These are phyloP conservation scores for Tetanocera ferruginea DNA, from an alignment of 2,888 invertebrate genomes.

Conservation along the genomic window DNA sequence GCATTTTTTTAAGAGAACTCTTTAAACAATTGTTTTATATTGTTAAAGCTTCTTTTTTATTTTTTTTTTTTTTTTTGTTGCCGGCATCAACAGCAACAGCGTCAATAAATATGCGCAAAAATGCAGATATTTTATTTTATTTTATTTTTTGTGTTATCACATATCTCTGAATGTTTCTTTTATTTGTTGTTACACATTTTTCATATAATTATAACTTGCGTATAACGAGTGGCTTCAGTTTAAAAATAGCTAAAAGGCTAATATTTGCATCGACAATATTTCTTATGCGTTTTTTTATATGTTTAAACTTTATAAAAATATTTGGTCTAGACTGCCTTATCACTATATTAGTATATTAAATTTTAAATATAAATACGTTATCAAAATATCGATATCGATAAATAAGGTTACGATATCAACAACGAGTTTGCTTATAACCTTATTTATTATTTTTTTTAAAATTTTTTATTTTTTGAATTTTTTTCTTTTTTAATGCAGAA, in stretches of 20 bases:
- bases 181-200: background rate
- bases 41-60: background rate
- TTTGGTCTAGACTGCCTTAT: background rate
- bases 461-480: no score
- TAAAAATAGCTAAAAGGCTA: slow-evolving; percentile 28
- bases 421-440: background rate
- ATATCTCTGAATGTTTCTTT: slow-evolving; percentile 1
- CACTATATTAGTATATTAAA: background rate
- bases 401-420: background rate
- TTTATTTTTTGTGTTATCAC: slow-evolving; percentile 16
- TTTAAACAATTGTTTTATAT: no score
- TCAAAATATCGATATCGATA: no score
- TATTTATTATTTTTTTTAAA: background rate
- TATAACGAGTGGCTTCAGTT: background rate
- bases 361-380: no score
- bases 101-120: background rate
- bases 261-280: slow-evolving; percentile 15
- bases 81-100: background rate
- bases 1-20: background rate
- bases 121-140: slow-evolving; percentile 24
- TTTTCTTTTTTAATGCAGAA: no score
- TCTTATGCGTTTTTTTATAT: slow-evolving; percentile 22
- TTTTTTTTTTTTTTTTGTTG: background rate
- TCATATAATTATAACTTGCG: background rate
- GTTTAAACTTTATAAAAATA: background rate